Evolutionary conservation across 1,140 invertebrate species (phyloP), one percentile per base, ranked within the genome.

Genomic region (Platyura marginata): DNA sequence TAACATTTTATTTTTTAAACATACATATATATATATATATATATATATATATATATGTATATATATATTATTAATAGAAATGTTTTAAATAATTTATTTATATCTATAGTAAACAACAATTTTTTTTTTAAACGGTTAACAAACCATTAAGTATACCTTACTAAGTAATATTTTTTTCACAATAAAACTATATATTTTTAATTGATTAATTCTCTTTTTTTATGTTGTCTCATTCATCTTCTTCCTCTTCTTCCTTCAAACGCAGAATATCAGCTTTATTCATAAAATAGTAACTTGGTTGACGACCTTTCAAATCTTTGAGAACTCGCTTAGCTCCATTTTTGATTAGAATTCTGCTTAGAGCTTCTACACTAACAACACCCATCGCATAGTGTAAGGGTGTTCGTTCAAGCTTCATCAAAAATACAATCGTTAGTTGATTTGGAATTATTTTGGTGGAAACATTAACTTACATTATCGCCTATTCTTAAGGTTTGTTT

Each of bases 251-350:
- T 13, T 29, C 25, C 25, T 29, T 29, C n/a, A 88, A 68, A 42
- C 74, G 66, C 39, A 80, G 59, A 49, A 91, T 88, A 47, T 90
- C 86, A 9, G 81, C 77, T 62, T 87, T 86, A 53, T 90, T 89
- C 72, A 90, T 84, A 53, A 86, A 91, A 57, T 90, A 92, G 59
- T 87, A 90, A n/a, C 80, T 83, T 1, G 86, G 83, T 54, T 88
- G 83, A 39, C 85, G 71, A 42, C 83, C 85, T 69, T 82, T 86
- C 56, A 91, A 66, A 65, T 92, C 88, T 60, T 88, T 88, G 3
- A 78, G 63, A 1, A 79, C 74, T 41, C 85, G 67, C 55, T 82
- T 81, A 19, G 85, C 82, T 13, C 87, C 87, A 1, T 77, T 73
- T 55, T 79, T 73, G 19, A 89, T 85, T 1, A 90, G 63, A 40